phyloP scores from a whole-genome alignment of 2,113 vertebrate genomes.

The Melanostigma gelatinosum region DNA sequence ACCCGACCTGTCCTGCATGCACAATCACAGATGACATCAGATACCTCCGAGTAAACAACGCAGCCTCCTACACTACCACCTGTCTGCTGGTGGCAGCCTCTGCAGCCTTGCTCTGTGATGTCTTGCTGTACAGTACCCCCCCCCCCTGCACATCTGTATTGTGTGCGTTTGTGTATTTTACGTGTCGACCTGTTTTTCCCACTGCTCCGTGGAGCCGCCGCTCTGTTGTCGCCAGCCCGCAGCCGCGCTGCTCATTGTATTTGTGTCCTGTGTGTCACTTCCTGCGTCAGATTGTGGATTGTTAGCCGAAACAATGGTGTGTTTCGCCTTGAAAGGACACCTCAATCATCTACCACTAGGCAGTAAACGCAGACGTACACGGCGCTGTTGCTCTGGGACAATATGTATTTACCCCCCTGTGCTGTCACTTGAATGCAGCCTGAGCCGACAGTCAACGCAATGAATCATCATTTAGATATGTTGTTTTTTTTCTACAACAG shows the following conservation, averaged over 20 bases:
- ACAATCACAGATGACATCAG: background rate
- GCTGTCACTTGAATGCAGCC: slow-evolving; percentile 48
- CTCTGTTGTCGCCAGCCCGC: slow-evolving; percentile 59
- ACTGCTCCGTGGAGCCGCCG: slow-evolving; percentile 57
- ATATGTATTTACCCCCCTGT: slow-evolving; percentile 42
- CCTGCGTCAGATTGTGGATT: slow-evolving; percentile 77
- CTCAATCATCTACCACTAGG: slow-evolving; percentile 67
- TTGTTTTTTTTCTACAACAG: background rate
- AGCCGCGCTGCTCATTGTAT: slow-evolving; percentile 73
- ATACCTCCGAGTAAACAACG: background rate
- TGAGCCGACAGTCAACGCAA: slow-evolving; percentile 3
- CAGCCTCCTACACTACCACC: background rate
- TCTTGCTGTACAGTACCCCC: background rate
- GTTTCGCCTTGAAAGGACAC: slow-evolving; percentile 73
- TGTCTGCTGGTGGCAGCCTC: background rate
- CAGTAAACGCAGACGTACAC: slow-evolving; percentile 51
- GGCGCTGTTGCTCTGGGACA: slow-evolving; percentile 38
- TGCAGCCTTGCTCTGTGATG: too few species aligned
- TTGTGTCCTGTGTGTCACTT: slow-evolving; percentile 78
- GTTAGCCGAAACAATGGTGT: slow-evolving; percentile 74
- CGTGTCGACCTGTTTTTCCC: slow-evolving; percentile 48
- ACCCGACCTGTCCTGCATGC: background rate
- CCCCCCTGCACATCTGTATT: slow-evolving; percentile 4
- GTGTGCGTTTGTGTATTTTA: slow-evolving; percentile 5
- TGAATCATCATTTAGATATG: slow-evolving; percentile 59